Conservation (phyloP, 2,888 invertebrate species). For the Dynastes maya region DNA sequence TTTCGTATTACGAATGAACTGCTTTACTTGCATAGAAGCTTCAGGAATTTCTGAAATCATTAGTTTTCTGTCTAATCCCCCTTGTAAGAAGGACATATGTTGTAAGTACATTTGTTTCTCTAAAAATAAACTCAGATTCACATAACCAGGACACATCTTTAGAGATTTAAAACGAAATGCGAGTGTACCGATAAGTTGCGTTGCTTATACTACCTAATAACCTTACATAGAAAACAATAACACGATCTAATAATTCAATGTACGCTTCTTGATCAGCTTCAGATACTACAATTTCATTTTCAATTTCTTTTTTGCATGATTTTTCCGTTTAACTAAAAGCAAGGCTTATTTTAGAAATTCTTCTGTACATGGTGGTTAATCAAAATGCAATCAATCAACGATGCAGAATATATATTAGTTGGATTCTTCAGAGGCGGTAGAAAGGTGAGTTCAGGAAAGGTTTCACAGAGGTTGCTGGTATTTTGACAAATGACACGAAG, state of each 20-base stretch:
- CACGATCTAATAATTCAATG: constrained; percentile 27
- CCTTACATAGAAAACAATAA: no score
- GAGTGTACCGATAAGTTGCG: no score
- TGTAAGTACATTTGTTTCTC: no score
- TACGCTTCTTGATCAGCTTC: constrained; percentile 33
- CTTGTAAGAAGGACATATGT: no score
- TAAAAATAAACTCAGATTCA: no score
- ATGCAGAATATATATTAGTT: constrained; percentile 62
- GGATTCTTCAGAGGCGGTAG: constrained; percentile 61
- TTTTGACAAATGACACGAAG: constrained; percentile 84
- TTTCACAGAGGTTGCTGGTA: constrained; percentile 68
- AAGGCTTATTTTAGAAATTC: not conserved
- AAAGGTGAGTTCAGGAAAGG: constrained; percentile 64
- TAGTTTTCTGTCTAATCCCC: no score
- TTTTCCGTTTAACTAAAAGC: not conserved
- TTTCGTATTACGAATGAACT: no score
- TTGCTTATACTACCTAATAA: no score
- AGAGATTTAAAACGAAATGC: no score
- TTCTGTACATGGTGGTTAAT: constrained; percentile 66
- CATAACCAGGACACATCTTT: no score
- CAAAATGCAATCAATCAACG: constrained; percentile 70
- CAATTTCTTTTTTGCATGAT: not conserved
- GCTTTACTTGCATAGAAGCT: no score
- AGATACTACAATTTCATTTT: not conserved
- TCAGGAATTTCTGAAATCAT: no score